Evolutionary conservation across 2,113 vertebrate species (phyloP).

Genomic region (Noctilio leporinus): DNA sequence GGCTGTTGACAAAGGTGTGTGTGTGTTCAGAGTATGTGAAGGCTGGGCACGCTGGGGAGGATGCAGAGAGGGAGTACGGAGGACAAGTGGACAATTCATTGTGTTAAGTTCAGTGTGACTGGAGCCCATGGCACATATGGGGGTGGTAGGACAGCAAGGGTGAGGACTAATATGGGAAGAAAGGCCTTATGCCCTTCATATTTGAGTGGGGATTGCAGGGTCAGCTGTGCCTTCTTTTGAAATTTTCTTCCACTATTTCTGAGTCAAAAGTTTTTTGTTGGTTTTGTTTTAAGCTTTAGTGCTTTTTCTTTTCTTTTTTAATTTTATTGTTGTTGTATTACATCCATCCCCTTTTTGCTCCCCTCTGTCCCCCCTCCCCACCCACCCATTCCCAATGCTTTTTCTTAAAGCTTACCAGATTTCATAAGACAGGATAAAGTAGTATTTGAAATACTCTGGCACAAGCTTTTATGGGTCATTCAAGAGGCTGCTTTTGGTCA

Average conservation of each 20-base stretch:
- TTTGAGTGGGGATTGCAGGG: neutral
- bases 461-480: neutral
- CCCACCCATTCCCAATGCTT: too few relatives aligned
- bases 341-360: too few relatives aligned
- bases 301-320: too few relatives aligned
- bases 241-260: neutral
- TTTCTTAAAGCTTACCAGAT: neutral
- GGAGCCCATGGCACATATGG: neutral
- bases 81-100: neutral
- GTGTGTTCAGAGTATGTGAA: neutral
- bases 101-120: neutral
- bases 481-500: neutral
- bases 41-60: neutral
- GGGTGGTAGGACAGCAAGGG: neutral
- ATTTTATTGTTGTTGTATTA: too few relatives aligned
- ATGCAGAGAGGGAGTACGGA: neutral
- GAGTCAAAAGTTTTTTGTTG: neutral
- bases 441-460: neutral
- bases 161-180: neutral
- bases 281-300: neutral
- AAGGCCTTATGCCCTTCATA: neutral
- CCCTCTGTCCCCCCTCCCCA: too few relatives aligned
- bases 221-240: neutral
- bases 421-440: neutral
- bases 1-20: neutral